Conservation (phyloP, 2,113 vertebrate species). For the Phalacrocorax aristotelis region DNA sequence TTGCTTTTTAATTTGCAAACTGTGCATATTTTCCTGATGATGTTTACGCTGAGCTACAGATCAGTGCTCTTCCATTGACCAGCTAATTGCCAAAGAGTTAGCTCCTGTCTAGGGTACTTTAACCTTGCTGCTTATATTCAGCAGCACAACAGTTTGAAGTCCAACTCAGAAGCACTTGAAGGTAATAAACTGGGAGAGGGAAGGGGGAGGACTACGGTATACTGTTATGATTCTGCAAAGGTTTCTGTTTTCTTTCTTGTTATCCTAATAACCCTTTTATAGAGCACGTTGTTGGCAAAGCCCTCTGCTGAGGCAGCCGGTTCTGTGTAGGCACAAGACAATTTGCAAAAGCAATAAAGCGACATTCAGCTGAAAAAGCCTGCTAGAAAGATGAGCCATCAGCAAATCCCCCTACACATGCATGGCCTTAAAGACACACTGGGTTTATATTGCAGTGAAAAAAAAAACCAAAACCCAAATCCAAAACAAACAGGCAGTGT, state of each 20-base stretch:
- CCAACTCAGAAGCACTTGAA: constrained; percentile 24
- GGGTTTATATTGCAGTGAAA: background rate
- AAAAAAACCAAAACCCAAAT: background rate
- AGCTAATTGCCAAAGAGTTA: constrained; percentile 31
- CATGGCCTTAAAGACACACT: constrained; percentile 56
- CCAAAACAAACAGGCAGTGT: background rate
- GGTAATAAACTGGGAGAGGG: constrained; percentile 35
- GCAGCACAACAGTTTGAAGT: background rate
- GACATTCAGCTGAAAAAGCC: constrained; percentile 66
- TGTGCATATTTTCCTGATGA: constrained; percentile 31
- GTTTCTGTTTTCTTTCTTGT: constrained; percentile 70
- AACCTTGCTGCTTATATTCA: constrained; percentile 27
- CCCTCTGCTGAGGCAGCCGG: constrained; percentile 69
- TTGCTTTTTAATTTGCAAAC: constrained; percentile 56
- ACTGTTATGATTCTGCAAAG: constrained; percentile 65
- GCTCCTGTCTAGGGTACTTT: constrained; percentile 32
- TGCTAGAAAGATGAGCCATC: constrained; percentile 65
- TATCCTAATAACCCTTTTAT: constrained; percentile 71
- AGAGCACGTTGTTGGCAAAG: constrained; percentile 59
- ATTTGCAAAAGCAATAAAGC: constrained; percentile 74
- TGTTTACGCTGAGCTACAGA: constrained; percentile 26
- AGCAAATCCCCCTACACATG: constrained; percentile 64
- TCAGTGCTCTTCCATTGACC: constrained; percentile 8
- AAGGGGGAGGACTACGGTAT: background rate
- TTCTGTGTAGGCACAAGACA: constrained; percentile 68